Evolutionary conservation across 2,888 invertebrate genomes (phyloP).

Genomic region (Penaeus monodon): DNA sequence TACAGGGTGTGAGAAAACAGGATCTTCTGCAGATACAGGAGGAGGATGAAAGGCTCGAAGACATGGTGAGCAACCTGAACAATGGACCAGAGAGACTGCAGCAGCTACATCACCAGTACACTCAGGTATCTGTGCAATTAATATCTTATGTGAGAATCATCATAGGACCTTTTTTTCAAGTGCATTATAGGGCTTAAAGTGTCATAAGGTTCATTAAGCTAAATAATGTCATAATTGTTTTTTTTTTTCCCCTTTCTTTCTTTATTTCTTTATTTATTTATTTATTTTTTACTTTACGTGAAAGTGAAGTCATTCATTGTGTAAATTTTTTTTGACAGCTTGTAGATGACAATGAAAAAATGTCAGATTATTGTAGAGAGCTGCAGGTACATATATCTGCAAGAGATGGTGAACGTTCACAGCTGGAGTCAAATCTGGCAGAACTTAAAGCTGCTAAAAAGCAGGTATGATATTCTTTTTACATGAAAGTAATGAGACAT

Average conservation of each 20-base stretch:
- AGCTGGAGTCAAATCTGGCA: background rate
- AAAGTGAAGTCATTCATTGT: too few relatives aligned
- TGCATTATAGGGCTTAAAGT: too few relatives aligned
- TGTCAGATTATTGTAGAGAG: background rate
- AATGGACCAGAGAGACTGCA: slow-evolving; percentile 13
- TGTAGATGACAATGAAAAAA: slow-evolving; percentile 10
- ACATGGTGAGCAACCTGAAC: background rate
- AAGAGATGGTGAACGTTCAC: background rate
- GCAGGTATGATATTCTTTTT: slow-evolving; percentile 6
- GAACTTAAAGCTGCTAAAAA: background rate
- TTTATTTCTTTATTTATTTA: background rate
- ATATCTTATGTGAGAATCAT: background rate
- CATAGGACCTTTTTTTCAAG: background rate
- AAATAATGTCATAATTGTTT: background rate
- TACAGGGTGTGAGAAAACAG: background rate
- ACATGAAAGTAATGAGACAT: too few relatives aligned
- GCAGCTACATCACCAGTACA: slow-evolving; percentile 7
- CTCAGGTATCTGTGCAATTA: background rate
- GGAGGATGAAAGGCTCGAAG: background rate
- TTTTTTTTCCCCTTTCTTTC: background rate
- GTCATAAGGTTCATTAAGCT: too few relatives aligned
- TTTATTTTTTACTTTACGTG: background rate
- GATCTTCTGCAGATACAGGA: slow-evolving; percentile 11
- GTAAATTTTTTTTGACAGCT: background rate
- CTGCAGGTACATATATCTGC: background rate